Conservation (phyloP, 2,888 invertebrate species). For the Heteromyza rotundicornis region DNA sequence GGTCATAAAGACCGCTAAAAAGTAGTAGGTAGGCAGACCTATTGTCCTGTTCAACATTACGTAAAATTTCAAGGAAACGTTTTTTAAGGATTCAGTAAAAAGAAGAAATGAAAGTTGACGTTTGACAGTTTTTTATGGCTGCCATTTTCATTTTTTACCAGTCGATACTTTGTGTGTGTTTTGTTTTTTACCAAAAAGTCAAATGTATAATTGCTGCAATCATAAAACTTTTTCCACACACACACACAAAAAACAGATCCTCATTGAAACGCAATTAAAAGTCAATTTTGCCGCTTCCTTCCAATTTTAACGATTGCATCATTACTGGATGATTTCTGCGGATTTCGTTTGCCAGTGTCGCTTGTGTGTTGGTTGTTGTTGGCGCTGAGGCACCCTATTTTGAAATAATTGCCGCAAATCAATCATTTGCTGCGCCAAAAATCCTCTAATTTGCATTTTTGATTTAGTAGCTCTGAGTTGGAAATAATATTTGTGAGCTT, state of each 20-base stretch:
- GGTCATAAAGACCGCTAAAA: no score
- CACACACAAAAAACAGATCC: no score
- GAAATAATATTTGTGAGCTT: constrained; percentile 18
- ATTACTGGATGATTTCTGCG: no score
- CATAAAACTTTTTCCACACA: no score
- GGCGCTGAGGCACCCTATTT: constrained; percentile 3
- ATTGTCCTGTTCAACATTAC: background rate
- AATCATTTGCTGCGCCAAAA: constrained; percentile 37
- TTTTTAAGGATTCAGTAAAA: background rate
- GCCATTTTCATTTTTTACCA: no score
- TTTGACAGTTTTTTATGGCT: no score
- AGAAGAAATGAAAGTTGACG: background rate
- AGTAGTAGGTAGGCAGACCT: no score
- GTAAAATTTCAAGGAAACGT: background rate
- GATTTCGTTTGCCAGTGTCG: constrained; percentile 1
- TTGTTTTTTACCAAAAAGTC: no score
- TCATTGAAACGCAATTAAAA: constrained; percentile 28
- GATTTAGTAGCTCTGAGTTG: constrained; percentile 46
- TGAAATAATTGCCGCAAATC: constrained; percentile 32
- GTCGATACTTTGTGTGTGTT: no score
- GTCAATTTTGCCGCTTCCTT: constrained; percentile 30
- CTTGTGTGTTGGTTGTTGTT: background rate
- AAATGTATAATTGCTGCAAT: no score
- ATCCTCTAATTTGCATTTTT: constrained; percentile 51
- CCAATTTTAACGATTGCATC: constrained; percentile 44